These are phyloP conservation scores for Eriosoma lanigerum DNA, from an alignment of 1,140 invertebrate genomes.

Conservation along the genomic window DNA sequence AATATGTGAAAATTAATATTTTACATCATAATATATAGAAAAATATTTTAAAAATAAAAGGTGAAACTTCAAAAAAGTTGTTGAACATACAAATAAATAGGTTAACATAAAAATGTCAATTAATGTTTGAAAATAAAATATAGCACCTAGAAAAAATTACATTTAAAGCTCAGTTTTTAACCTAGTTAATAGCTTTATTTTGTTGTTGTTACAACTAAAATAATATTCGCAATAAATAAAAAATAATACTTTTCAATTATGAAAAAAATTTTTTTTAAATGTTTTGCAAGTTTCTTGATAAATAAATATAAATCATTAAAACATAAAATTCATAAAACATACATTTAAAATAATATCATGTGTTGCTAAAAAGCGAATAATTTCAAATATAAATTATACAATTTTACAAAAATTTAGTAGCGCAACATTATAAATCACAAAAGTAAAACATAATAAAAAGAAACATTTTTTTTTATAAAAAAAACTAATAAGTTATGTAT, in stretches of 20 bases:
- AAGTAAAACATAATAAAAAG: conserved; percentile 40
- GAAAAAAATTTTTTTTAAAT: conserved; percentile 3
- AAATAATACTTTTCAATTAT: conserved; percentile 42
- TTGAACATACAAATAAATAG: conserved; percentile 17
- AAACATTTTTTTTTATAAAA: conserved; percentile 28
- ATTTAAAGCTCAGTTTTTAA: conserved; percentile 42
- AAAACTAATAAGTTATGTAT: conserved; percentile 37
- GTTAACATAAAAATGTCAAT: conserved; percentile 8
- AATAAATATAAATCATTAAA: conserved; percentile 48
- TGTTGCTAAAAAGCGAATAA: conserved; percentile 30
- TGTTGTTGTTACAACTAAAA: conserved; percentile 26
- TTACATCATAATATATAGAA: conserved; percentile 28
- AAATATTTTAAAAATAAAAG: conserved; percentile 8
- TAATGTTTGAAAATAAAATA: conserved; percentile 36
- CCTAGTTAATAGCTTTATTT: conserved; percentile 22
- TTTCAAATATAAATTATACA: conserved; percentile 20
- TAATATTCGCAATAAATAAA: conserved; percentile 17
- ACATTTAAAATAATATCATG: background rate
- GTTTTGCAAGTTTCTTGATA: conserved; percentile 23
- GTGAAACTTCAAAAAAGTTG: conserved; percentile 5
- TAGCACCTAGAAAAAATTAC: conserved; percentile 50
- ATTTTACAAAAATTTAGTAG: conserved; percentile 36
- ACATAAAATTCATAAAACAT: conserved; percentile 49
- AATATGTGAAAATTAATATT: conserved; percentile 9
- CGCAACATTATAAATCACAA: conserved; percentile 46